Evolutionary conservation across 2,797 vertebrate genomes (phyloP), one percentile per base, ranked within the genome.

Genomic region (Notolabrus celidotus): DNA sequence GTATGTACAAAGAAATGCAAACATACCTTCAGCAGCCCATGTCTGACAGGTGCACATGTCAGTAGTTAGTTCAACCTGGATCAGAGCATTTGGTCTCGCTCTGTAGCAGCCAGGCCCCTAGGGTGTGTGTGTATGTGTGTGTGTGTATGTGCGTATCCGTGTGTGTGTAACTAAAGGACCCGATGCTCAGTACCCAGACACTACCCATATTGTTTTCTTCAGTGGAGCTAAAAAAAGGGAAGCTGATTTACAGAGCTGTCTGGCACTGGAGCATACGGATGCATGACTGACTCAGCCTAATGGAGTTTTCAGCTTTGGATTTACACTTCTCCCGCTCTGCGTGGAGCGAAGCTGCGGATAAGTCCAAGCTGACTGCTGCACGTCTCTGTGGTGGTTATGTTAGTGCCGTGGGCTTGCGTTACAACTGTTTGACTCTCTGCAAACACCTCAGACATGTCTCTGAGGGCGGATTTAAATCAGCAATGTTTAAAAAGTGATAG

Each of bases 221-320:
- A 84, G 80, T 87, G 83, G 71, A 83, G 80, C 86, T 87, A 75
- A 80, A 81, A 83, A 82, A 83, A 85, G 68, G 53, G 72, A 22
- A 79, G 78, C 81, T 88, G 90, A 92, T 91, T 91, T 92, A 90
- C 87, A 90, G 89, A 90, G 88, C 90, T 91, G 89, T 90, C 90
- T 93, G 89, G 87, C 87, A 72, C 84, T 74, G 80, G 67, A 87
- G 87, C 84, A 73, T 72, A 69, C 60, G 60, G 89, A 87, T 87
- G 89, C 88, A 89, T 88, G 90, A 86, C 80, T 86, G 89, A 85
- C 84, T 88, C 79, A 20, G 69, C 80, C 88, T 91, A 91, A 92
- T 90, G 90, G 90, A 92, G 89, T 92, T 92, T 92, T 92, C 89
- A 91, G 89, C 85, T 86, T 67, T 73, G 88, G 88, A 91, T 91